A percentile compares a stretch with the other conserved stretches of the same genome.
Evolutionary conservation across 2,797 vertebrate species (phyloP).

Genomic region (Takifugu ocellatus): DNA sequence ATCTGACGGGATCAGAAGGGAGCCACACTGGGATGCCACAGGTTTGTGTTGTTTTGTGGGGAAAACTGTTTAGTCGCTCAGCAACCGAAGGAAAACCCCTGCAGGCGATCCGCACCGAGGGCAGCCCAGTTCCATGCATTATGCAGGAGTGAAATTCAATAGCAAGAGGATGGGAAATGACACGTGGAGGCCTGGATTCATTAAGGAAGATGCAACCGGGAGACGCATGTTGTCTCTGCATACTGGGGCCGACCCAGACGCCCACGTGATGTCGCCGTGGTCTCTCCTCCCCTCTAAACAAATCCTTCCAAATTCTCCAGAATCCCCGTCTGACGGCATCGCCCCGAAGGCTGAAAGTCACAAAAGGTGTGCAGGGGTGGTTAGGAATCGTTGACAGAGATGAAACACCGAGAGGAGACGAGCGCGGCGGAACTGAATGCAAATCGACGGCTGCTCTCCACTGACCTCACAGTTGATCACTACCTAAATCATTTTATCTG

Average conservation of each 20-base stretch:
- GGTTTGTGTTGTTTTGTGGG: slow-evolving; percentile 33
- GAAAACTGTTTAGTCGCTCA: slow-evolving; percentile 21
- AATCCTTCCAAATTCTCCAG: not conserved
- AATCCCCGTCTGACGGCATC: not conserved
- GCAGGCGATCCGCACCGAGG: slow-evolving; percentile 16
- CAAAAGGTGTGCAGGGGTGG: slow-evolving; percentile 41
- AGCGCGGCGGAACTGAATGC: slow-evolving; percentile 33
- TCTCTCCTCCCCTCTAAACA: too few species aligned
- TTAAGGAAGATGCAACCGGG: not conserved
- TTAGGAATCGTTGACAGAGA: slow-evolving; percentile 27
- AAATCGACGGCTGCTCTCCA: slow-evolving; percentile 39
- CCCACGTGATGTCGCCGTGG: too few species aligned
- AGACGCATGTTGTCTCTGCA: slow-evolving; percentile 6
- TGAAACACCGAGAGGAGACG: slow-evolving; percentile 36
- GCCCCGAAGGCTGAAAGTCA: not conserved
- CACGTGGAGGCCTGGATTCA: slow-evolving; percentile 35
- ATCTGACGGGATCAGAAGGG: slow-evolving; percentile 16
- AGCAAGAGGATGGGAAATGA: slow-evolving; percentile 42
- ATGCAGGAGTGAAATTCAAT: slow-evolving; percentile 58
- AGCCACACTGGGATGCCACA: slow-evolving; percentile 33
- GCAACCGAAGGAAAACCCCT: slow-evolving; percentile 38
- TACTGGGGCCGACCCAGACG: too few species aligned
- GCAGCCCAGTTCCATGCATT: slow-evolving; percentile 47
- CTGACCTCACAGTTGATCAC: slow-evolving; percentile 62
- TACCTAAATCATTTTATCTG: slow-evolving; percentile 60